phyloP scores from a whole-genome alignment of 2,888 invertebrate genomes.

The Dusona sp. region DNA sequence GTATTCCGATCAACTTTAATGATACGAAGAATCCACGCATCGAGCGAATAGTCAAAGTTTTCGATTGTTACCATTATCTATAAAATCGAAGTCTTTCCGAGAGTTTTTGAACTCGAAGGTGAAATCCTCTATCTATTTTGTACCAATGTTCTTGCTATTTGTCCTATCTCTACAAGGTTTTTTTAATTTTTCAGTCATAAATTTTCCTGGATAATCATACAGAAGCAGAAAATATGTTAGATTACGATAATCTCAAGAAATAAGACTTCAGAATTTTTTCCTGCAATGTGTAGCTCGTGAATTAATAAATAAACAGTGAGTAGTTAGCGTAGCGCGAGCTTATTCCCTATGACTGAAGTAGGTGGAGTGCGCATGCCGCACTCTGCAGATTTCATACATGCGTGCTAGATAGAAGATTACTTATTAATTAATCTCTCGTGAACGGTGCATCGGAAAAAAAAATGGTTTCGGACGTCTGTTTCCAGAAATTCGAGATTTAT shows the following conservation, averaged over 20 bases:
- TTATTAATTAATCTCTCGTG: not conserved
- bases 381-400: not conserved
- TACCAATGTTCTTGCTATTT: not conserved
- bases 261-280: not conserved
- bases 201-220: not conserved
- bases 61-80: constrained; percentile 56
- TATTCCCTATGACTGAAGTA: not conserved
- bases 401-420: not conserved
- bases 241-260: not conserved
- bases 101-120: not conserved
- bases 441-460: not conserved
- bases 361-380: not conserved
- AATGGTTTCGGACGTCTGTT: not conserved
- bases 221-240: not conserved
- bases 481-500: not conserved
- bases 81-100: constrained; percentile 45
- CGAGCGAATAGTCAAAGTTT: constrained; percentile 53
- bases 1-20: constrained; percentile 61
- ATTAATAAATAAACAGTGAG: not conserved
- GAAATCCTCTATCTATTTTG: not conserved
- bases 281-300: not conserved
- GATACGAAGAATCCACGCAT: constrained; percentile 48
- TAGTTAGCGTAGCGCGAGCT: not conserved
- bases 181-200: not conserved
- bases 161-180: not conserved